These are phyloP conservation scores for Scrobipalpa atriplicella DNA, from an alignment of 2,888 invertebrate genomes.

Conservation along the genomic window DNA sequence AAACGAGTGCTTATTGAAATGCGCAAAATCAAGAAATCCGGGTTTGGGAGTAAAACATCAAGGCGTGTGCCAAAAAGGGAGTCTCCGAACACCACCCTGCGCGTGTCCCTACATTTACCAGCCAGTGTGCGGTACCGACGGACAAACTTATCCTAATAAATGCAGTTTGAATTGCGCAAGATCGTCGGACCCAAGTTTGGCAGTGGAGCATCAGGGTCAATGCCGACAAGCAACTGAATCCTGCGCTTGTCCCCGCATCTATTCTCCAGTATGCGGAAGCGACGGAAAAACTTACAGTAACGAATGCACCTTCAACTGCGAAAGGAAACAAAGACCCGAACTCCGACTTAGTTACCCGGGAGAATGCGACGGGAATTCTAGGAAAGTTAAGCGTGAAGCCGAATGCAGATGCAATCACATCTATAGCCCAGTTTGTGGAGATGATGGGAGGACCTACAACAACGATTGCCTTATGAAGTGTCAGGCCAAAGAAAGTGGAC, in stretches of 20 bases:
- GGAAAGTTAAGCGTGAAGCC: no score
- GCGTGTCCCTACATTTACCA: neutral
- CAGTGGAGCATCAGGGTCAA: neutral
- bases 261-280: neutral
- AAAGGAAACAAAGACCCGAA: constrained; percentile 29
- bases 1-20: neutral
- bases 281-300: constrained; percentile 2
- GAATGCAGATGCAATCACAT: neutral
- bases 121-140: neutral
- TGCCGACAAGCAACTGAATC: neutral
- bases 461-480: constrained; percentile 49
- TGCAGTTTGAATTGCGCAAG: constrained; percentile 15
- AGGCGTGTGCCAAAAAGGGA: neutral
- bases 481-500: neutral
- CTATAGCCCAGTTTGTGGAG: constrained; percentile 41
- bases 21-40: neutral
- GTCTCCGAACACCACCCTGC: neutral
- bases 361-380: neutral
- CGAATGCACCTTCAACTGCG: neutral
- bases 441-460: constrained; percentile 45
- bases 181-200: constrained; percentile 20
- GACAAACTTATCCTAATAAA: neutral
- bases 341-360: constrained; percentile 29
- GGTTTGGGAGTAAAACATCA: neutral
- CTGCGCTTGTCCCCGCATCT: neutral